phyloP scores from a whole-genome alignment of 2,797 vertebrate species.

The Danionella dracula region DNA sequence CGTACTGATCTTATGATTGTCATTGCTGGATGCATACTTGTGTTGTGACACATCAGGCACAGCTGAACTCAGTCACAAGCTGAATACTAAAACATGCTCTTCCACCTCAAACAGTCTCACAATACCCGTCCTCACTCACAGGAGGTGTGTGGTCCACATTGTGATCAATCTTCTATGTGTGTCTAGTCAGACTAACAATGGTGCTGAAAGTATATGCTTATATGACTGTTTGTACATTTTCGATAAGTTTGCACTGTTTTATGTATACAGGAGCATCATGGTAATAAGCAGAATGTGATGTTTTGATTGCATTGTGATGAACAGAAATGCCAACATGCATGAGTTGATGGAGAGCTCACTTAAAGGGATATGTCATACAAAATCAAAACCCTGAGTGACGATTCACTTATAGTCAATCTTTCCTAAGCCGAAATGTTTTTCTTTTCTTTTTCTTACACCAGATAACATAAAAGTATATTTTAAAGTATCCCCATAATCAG shows the following conservation, averaged over 20 bases:
- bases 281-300: constrained; percentile 63
- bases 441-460: no score
- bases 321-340: constrained; percentile 57
- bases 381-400: no score
- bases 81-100: constrained; percentile 1
- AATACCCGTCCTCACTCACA: constrained; percentile 48
- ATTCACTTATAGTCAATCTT: no score
- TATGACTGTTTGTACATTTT: constrained; percentile 74
- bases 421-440: no score
- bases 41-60: not conserved
- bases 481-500: no score
- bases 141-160: constrained; percentile 51
- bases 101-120: constrained; percentile 1
- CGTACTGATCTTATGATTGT: not conserved
- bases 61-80: not conserved
- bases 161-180: constrained; percentile 64
- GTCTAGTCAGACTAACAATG: constrained; percentile 72
- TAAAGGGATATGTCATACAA: not conserved
- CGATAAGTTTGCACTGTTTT: constrained; percentile 70
- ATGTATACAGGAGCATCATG: constrained; percentile 63
- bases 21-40: not conserved
- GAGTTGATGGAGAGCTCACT: constrained; percentile 47
- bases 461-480: no score
- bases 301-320: constrained; percentile 36
- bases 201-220: constrained; percentile 72